phyloP scores from a whole-genome alignment of 2,113 vertebrate genomes.

The Archilochus colubris region DNA sequence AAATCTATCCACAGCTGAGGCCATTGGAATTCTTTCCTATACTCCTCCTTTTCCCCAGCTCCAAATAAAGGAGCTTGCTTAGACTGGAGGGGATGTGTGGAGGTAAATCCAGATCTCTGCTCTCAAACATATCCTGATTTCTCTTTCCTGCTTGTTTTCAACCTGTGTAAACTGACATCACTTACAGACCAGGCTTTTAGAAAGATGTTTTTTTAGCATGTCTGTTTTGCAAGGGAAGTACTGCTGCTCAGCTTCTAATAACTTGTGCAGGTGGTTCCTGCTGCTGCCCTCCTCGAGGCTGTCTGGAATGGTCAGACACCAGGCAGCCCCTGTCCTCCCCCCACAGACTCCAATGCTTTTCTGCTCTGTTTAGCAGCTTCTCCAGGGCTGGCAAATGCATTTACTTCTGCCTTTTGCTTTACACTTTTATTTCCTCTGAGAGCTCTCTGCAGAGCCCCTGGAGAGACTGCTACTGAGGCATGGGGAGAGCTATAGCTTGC shows the following conservation, averaged over 20 bases:
- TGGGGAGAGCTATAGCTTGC: neutral
- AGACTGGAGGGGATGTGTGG: neutral
- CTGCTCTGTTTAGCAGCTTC: neutral
- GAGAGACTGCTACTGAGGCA: neutral
- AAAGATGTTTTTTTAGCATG: neutral
- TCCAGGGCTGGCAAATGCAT: neutral
- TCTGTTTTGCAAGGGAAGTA: neutral
- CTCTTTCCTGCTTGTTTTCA: neutral
- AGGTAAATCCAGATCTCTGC: neutral
- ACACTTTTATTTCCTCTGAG: neutral
- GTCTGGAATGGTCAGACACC: neutral
- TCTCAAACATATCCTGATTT: neutral
- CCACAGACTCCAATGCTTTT: neutral
- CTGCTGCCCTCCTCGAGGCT: neutral
- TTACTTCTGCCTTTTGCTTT: neutral
- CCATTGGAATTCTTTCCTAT: neutral
- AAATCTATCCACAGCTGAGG: neutral
- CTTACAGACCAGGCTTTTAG: neutral
- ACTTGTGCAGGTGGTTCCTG: neutral
- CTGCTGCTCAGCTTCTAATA: neutral
- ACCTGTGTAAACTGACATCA: neutral
- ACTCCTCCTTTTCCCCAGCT: neutral
- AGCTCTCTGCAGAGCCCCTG: neutral
- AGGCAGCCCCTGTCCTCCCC: fast-evolving
- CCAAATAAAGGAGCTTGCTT: neutral